Conservation (phyloP, 2,113 vertebrate species). For the Camarhynchus parvulus region DNA sequence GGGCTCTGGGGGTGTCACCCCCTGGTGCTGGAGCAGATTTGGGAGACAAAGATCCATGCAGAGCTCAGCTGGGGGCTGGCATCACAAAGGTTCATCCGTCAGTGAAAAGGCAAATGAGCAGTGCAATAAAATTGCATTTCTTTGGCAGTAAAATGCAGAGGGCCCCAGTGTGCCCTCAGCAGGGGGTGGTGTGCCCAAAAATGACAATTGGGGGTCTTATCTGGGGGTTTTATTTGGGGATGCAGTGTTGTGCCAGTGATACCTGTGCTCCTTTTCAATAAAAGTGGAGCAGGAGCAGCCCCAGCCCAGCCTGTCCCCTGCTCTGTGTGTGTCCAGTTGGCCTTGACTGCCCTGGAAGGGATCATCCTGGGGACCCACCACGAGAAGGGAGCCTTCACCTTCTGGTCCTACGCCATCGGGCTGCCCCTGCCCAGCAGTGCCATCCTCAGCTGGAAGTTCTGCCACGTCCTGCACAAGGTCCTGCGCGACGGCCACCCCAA, state of each 20-base stretch:
- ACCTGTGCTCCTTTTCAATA: neutral
- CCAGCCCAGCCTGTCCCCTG: neutral
- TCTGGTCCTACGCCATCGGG: constrained; percentile 96
- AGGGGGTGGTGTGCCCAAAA: neutral
- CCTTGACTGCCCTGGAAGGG: constrained; percentile 82
- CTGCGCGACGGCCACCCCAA: constrained; percentile 93
- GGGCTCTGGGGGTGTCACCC: neutral
- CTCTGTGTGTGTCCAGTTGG: neutral
- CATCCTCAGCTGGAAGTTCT: constrained; percentile 99
- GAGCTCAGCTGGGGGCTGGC: neutral
- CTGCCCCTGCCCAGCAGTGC: constrained; percentile 90
- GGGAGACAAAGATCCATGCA: accelerated
- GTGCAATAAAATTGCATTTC: neutral
- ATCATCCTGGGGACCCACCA: constrained; percentile 96
- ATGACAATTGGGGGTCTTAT: too few relatives aligned
- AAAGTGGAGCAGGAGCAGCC: accelerated
- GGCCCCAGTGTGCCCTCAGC: accelerated
- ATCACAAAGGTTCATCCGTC: accelerated
- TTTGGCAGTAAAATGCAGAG: neutral
- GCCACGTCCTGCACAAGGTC: constrained; percentile 94
- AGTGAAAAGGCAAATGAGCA: neutral
- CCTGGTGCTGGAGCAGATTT: neutral
- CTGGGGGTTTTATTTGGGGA: neutral
- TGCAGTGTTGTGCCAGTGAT: accelerated
- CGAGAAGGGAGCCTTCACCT: constrained; percentile 95